A percentile compares a stretch with the other conserved stretches of the same genome.
phyloP scores from a whole-genome alignment of 2,797 vertebrate genomes.

The Danio tinwini region DNA sequence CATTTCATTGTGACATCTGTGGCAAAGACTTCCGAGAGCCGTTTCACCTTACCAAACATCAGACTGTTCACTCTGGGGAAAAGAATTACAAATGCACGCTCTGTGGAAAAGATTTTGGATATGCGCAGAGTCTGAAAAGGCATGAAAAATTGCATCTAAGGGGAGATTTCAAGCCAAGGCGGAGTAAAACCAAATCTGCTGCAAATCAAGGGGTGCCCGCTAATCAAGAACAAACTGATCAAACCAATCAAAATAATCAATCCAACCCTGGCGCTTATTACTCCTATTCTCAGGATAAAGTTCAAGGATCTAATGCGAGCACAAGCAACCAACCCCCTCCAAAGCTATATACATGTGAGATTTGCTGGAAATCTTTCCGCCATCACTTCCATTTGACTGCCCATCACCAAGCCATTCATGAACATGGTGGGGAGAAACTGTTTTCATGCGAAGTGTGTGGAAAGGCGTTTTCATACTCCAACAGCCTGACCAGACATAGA shows the following conservation, averaged over 20 bases:
- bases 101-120: conserved; percentile 93
- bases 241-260: conserved; percentile 56
- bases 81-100: conserved; percentile 93
- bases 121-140: conserved; percentile 91
- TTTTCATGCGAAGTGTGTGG: conserved; percentile 90
- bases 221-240: conserved; percentile 63
- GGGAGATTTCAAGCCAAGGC: conserved; percentile 76
- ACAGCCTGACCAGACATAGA: conserved; percentile 90
- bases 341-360: conserved; percentile 85
- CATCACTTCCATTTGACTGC: conserved; percentile 89
- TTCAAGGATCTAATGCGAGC: conserved; percentile 71
- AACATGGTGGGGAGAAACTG: conserved; percentile 84
- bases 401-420: conserved; percentile 89
- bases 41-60: conserved; percentile 94
- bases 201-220: conserved; percentile 64
- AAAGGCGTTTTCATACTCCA: conserved; percentile 90
- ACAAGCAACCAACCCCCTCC: conserved; percentile 74
- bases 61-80: conserved; percentile 91
- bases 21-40: conserved; percentile 93
- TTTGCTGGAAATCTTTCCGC: conserved; percentile 92
- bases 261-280: conserved; percentile 77
- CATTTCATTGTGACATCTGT: conserved; percentile 89
- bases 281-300: conserved; percentile 79
- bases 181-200: conserved; percentile 71
- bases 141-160: conserved; percentile 89